phyloP scores from a whole-genome alignment of 2,113 vertebrate genomes.

The Leiothrix lutea region DNA sequence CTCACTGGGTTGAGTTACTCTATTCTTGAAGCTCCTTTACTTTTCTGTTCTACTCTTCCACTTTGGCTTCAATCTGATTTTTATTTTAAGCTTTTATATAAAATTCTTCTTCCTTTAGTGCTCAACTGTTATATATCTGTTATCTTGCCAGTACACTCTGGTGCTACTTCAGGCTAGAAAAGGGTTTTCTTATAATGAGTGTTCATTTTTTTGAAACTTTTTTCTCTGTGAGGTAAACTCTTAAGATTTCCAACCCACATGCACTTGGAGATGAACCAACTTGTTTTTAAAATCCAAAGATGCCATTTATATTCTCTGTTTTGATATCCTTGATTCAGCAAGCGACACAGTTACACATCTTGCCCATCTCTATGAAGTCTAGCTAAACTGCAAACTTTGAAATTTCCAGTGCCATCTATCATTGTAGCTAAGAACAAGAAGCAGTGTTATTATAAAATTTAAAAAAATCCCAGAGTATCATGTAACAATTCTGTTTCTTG shows the following conservation, averaged over 20 bases:
- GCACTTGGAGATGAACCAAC: background rate
- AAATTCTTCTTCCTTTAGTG: background rate
- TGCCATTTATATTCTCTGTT: background rate
- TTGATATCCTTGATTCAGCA: background rate
- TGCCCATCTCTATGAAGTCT: background rate
- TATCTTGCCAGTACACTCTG: background rate
- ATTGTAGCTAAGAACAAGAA: background rate
- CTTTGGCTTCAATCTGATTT: background rate
- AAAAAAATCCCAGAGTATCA: background rate
- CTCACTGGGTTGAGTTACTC: background rate
- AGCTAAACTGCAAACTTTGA: background rate
- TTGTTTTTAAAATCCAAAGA: background rate
- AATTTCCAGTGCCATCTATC: background rate
- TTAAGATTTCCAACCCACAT: background rate
- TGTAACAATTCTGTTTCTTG: background rate
- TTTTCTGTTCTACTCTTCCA: background rate
- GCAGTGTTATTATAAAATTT: background rate
- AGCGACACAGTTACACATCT: background rate
- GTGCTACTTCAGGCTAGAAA: background rate
- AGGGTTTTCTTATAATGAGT: background rate
- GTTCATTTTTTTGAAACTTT: background rate
- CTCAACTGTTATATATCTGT: background rate
- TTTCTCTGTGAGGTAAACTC: background rate
- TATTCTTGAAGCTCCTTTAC: background rate
- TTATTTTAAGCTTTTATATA: constrained; percentile 17